Base-by-base conservation (phyloP, 2,888 invertebrate species). In the Callyntrura sp. region DNA sequence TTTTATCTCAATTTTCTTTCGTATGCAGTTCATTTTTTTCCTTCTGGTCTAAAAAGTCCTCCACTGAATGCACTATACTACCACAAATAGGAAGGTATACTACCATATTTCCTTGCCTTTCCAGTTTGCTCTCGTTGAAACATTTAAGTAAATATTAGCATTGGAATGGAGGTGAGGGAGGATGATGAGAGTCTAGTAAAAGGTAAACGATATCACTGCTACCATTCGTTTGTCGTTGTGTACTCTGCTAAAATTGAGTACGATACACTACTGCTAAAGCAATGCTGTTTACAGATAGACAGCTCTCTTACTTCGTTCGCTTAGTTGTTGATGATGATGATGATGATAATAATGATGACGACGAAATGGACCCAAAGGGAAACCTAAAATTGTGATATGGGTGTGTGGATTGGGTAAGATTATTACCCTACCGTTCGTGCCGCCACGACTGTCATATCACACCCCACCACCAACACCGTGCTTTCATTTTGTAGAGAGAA, bases 171-270 rank as follows among this genome's bases (percentile, higher is more conserved):
- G 45, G 51, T 23, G 51, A 0, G 62, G 20, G 73, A 25, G 45
- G 55, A 73, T 35, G 76, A 20, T n/a, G 35, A 35, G 35, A 35
- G 60, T 68, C 43, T 20, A 43, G 45, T 65, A 76, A 79, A 79
- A 79, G 86, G 35, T 68, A 86, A 86, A 86, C 68, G 86, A 79
- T 79, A 86, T 85, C 85, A 51, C 65, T 79, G 20, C 78, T 73
- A 8, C 55, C 43, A 57, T 55, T 83, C 8, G 9, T 28, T 83
- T 1, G 14, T 25, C 25, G 5, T 17, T 70, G 28, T 28, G 65
- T 17, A 23, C 68, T 23, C 6, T 51, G 48, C 55, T 60, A 45
- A 25, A 23, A 17, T 81, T 23, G 35, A 43, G n/a, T 4, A 35
- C 35, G 35, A 35, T 35, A 20, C 79, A n/a, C 20, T 43, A 68